Conservation (phyloP, 2,888 invertebrate genomes). For the Cantharis rustica region DNA sequence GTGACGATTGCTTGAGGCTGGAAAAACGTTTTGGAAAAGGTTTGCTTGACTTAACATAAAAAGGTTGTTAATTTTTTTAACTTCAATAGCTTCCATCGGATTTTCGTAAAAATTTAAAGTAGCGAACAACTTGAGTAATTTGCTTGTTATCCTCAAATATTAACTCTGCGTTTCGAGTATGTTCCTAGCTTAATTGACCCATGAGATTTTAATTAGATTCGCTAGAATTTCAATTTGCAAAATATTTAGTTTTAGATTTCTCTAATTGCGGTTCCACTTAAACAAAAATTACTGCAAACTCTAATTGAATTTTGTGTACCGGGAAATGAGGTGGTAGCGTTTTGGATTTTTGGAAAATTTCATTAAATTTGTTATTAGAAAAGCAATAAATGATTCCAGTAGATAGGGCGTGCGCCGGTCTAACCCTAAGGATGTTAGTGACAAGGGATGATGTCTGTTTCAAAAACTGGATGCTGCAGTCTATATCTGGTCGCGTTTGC, state of each 20-base stretch:
- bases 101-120: neutral
- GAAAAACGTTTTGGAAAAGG: neutral
- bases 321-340: neutral
- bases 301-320: neutral
- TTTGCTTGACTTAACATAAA: neutral
- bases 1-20: neutral
- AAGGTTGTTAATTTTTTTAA: neutral
- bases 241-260: neutral
- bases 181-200: neutral
- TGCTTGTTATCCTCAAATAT: neutral
- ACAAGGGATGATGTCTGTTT: constrained; percentile 42
- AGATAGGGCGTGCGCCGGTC: constrained; percentile 25
- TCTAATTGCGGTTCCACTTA: neutral
- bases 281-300: neutral
- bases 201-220: neutral
- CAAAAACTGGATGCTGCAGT: constrained; percentile 44
- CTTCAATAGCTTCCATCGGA: neutral
- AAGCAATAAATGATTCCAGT: constrained; percentile 22
- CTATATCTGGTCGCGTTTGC: constrained; percentile 38
- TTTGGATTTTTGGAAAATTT: neutral
- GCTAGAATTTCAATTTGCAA: neutral
- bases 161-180: neutral
- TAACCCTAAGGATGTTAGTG: constrained; percentile 36
- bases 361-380: constrained; percentile 18
- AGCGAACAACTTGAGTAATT: neutral